Evolutionary conservation across 2,888 invertebrate genomes (phyloP), one percentile per base, ranked within the genome.

Genomic region (Autographa pulchrina): DNA sequence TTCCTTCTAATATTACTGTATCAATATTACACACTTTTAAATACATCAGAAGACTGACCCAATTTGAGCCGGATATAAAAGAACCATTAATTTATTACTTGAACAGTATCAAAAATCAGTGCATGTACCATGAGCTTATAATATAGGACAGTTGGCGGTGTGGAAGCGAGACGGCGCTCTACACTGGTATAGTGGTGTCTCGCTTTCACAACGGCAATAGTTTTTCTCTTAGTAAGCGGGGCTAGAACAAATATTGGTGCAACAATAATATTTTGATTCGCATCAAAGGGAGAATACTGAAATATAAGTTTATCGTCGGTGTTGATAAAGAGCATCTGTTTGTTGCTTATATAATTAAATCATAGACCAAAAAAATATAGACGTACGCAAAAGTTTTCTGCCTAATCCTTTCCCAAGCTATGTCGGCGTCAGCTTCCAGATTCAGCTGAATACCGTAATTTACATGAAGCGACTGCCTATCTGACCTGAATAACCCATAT

Each of bases 231-330:
- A 25, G 25, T 3, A 25, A 25, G 25, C 25, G 3, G 25, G 25
- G 48, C 48, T 48, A 48, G 38, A n/a, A 31, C 16, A 56, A 70
- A 62, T 43, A 76, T 77, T 77, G 62, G 62, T 66, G 80, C 81
- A 77, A 11, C 13, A 8, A 56, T 16, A 62, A 62, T 70, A 63
- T 76, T 75, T 80, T 43, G 61, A 68, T 65, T 60, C 52, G 65
- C 74, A 68, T 83, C 83, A 83, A 81, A 81, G 78, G 66, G 69
- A 25, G 3, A 25, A 25, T 25, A 25, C 68, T 14, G 43, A 69
- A 66, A 71, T 66, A 77, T 71, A 69, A 59, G n/a, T 62, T 59
- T 64, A 67, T 48, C 25, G 18, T 52, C 9, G 7, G 70, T 38
- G 11, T 41, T 74, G 74, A 80, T 83, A 70, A 73, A 72, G 61